phyloP scores from a whole-genome alignment of 2,888 invertebrate species.

The Melieria omissa region DNA sequence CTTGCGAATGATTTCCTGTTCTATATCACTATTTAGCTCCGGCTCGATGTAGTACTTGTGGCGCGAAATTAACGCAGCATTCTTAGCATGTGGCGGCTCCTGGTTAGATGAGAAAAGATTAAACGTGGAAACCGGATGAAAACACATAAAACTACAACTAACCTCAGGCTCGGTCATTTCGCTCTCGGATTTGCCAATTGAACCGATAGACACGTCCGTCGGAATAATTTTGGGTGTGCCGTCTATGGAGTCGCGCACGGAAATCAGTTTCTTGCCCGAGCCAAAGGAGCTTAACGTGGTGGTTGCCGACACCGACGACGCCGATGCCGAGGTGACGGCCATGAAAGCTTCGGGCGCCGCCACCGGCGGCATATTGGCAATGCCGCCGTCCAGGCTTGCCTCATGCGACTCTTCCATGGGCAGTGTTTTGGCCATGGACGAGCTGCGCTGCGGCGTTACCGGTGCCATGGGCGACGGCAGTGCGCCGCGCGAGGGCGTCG shows the following conservation, averaged over 20 bases:
- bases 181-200: conserved; percentile 46
- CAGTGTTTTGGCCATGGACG: conserved; percentile 41
- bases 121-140: neutral
- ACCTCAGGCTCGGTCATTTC: conserved; percentile 43
- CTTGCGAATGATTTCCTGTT: conserved; percentile 82
- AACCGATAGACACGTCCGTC: conserved; percentile 54
- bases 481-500: conserved; percentile 62
- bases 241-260: conserved; percentile 63
- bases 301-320: conserved; percentile 34
- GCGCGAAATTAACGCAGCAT: conserved; percentile 54
- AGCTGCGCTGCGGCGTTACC: conserved; percentile 46
- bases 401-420: conserved; percentile 38
- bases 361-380: neutral
- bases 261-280: conserved; percentile 61
- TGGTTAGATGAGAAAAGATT: conserved; percentile 32
- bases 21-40: conserved; percentile 76
- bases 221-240: conserved; percentile 57
- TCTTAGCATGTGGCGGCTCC: conserved; percentile 58
- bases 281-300: conserved; percentile 57
- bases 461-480: conserved; percentile 35
- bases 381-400: conserved; percentile 34
- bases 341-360: conserved; percentile 23
- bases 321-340: conserved; percentile 37
- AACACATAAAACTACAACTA: neutral
- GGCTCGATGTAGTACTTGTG: conserved; percentile 66